phyloP scores from a whole-genome alignment of 2,797 vertebrate genomes.

The Coendou prehensilis region DNA sequence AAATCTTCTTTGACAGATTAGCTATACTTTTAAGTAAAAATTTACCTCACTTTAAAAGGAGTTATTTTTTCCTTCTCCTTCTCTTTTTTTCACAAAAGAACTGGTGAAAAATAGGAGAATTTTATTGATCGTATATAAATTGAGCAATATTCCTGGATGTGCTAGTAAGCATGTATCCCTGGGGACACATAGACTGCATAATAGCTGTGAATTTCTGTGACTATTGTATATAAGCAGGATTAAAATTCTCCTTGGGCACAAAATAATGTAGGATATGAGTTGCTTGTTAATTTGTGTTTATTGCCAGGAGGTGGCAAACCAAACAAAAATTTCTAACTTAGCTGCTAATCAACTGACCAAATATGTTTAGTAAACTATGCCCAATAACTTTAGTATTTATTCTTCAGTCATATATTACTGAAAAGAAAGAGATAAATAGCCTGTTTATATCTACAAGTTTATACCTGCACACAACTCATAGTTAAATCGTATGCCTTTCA shows the following conservation, averaged over 20 bases:
- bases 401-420: slow-evolving; percentile 46
- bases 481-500: neutral
- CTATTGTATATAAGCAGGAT: slow-evolving; percentile 73
- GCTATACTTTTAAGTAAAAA: slow-evolving; percentile 13
- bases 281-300: slow-evolving; percentile 57
- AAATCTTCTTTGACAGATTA: slow-evolving; percentile 20
- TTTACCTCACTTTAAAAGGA: slow-evolving; percentile 34
- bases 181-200: neutral
- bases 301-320: slow-evolving; percentile 49
- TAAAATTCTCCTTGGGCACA: slow-evolving; percentile 58
- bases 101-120: slow-evolving; percentile 49
- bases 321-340: slow-evolving; percentile 40
- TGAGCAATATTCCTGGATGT: slow-evolving; percentile 65
- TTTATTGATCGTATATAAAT: slow-evolving; percentile 62
- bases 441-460: slow-evolving; percentile 22
- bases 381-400: neutral
- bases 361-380: neutral
- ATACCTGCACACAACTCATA: neutral
- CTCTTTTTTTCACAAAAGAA: neutral
- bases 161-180: slow-evolving; percentile 46
- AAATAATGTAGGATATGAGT: slow-evolving; percentile 29
- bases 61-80: neutral
- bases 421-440: slow-evolving; percentile 31
- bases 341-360: slow-evolving; percentile 12
- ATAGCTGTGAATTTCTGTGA: slow-evolving; percentile 64